Base-by-base conservation (phyloP, 2,797 vertebrate genomes). In the Acanthurus tractus region DNA sequence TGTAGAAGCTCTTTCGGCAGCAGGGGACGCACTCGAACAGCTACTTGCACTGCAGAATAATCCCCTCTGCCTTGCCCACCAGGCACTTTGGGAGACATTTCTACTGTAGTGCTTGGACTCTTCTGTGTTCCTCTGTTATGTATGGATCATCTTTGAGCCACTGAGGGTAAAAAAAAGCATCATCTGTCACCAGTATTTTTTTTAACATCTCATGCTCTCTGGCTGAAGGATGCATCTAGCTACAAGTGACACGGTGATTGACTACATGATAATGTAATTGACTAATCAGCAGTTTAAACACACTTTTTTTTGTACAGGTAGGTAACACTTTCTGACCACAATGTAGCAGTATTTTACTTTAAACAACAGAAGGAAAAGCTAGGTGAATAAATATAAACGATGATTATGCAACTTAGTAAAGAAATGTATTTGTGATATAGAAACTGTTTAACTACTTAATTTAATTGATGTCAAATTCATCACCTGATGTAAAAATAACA, bases 1-100 rank as follows among this genome's bases (percentile, higher is more conserved):
- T 95, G 96, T 15, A 99, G 93, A 38, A 96, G 85, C 88, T 98
- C 97, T 92, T 98, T 98, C 56, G 96, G 97, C 80, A 98, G 95
- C 90, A 99, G 93, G 0, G 97, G 97, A 67, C 97, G 96, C 44
- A 98, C 95, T 52, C 97, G 93, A 18, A 98, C 93, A 49, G 97
- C 97, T 45, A 98, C 97, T 77, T 94, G 95, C 81, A 98, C 97
- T 0, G 97, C 91, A 0, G 95, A 96, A 72, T 95, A 96, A 81
- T 98, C 97, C 0, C 91, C 86, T 49, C 83, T 93, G 42, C 89
- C 82, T 54, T 91, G 95, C 22, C 90, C 88, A 15, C 84, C 55
- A 3, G 92, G 94, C 57, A 93, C 85, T 86, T 95, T 96, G 70
- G 93, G 95, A 91, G 95, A 95, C 96, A 97, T 97, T 49, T 75